A percentile compares a stretch with the other conserved stretches of the same genome.
phyloP scores from a whole-genome alignment of 2,797 vertebrate species.

The Neomorphus geoffroyi region DNA sequence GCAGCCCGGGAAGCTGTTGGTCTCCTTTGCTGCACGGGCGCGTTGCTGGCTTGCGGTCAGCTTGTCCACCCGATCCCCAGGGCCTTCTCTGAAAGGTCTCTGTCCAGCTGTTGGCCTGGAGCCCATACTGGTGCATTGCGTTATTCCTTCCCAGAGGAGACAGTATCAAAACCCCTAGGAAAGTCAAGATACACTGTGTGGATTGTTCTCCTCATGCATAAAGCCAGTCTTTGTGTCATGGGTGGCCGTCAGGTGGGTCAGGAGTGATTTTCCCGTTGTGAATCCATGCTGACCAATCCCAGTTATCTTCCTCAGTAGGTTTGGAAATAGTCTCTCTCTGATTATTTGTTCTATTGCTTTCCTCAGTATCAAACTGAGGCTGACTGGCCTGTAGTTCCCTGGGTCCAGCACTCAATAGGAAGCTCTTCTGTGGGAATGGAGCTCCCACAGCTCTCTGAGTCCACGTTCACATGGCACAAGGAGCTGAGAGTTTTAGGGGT shows the following conservation, averaged over 20 bases:
- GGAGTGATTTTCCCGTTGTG: neutral
- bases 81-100: neutral
- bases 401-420: neutral
- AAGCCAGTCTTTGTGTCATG: neutral
- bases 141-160: neutral
- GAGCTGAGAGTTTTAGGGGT: neutral
- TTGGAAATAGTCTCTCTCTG: neutral
- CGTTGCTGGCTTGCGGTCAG: neutral
- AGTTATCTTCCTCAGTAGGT: neutral
- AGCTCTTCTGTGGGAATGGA: neutral
- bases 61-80: neutral
- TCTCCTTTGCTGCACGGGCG: neutral
- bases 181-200: neutral
- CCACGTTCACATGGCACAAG: rapidly evolving
- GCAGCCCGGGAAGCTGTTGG: neutral
- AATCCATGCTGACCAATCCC: neutral
- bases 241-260: neutral
- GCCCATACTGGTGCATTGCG: neutral
- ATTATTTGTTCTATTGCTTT: neutral
- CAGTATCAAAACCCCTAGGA: neutral
- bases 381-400: neutral
- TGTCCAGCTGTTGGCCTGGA: neutral
- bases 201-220: neutral
- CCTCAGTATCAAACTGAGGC: rapidly evolving
- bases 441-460: neutral